Percentiles rank a stretch among this genome's conserved stretches.
phyloP scores from a whole-genome alignment of 2,888 invertebrate genomes.

The Allygus modestus region DNA sequence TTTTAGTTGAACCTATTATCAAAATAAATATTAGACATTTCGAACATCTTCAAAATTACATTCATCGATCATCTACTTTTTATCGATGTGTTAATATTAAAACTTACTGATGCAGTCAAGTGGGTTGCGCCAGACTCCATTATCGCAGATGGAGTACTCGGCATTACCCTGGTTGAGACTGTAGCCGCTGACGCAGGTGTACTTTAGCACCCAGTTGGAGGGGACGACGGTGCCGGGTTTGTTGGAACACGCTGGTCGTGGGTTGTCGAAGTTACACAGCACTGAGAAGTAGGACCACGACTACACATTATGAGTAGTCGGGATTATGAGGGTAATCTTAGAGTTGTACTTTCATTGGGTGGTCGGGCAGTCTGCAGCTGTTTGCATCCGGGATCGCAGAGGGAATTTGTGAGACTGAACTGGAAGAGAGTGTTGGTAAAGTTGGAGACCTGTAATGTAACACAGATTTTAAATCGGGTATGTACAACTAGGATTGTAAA shows the following conservation, averaged over 20 bases:
- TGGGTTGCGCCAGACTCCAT: conserved; percentile 69
- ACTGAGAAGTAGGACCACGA: conserved; percentile 63
- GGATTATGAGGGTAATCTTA: conserved; percentile 49
- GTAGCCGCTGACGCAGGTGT: conserved; percentile 71
- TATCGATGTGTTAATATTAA: too few species aligned
- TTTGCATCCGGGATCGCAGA: not conserved
- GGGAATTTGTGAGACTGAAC: not conserved
- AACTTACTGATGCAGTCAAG: conserved; percentile 67
- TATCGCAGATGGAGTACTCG: conserved; percentile 69
- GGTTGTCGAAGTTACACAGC: conserved; percentile 52
- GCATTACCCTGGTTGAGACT: conserved; percentile 69
- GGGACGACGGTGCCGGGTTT: conserved; percentile 70
- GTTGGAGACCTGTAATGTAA: too few species aligned
- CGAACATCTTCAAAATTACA: too few species aligned
- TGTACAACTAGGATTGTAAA: too few species aligned
- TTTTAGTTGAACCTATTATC: too few species aligned
- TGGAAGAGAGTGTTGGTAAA: too few species aligned
- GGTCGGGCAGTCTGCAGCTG: conserved; percentile 63
- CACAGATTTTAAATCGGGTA: too few species aligned
- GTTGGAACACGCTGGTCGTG: conserved; percentile 66
- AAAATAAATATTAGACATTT: too few species aligned
- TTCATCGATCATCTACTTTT: too few species aligned
- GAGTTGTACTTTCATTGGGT: conserved; percentile 57
- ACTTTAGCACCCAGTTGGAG: conserved; percentile 70
- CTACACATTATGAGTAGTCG: too few species aligned